Conservation (phyloP, 2,113 vertebrate genomes). For the Indicator indicator region DNA sequence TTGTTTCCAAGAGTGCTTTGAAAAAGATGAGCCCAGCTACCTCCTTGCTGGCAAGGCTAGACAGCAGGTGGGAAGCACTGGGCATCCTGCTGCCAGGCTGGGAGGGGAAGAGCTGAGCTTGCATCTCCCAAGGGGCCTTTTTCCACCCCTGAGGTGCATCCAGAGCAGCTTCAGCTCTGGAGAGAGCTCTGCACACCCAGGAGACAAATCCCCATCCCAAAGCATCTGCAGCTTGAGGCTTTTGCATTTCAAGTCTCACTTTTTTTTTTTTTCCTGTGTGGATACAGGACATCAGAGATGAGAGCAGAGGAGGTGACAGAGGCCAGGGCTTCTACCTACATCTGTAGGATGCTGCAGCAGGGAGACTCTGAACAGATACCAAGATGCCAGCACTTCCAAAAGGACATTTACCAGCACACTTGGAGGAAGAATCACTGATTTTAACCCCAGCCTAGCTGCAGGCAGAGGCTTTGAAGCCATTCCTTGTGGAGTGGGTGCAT, state of each 20-base stretch:
- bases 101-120: neutral
- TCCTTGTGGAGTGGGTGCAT: accelerated
- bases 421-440: neutral
- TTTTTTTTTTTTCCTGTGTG: no score
- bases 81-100: accelerated
- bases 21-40: accelerated
- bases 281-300: neutral
- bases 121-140: neutral
- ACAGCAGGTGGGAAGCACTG: accelerated
- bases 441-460: neutral
- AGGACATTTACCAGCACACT: accelerated
- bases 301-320: neutral
- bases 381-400: neutral
- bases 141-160: neutral
- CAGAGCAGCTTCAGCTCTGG: neutral
- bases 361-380: neutral
- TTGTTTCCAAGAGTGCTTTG: neutral
- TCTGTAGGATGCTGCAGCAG: neutral
- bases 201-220: neutral
- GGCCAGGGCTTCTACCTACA: neutral
- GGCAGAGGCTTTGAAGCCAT: neutral
- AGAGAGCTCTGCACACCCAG: neutral
- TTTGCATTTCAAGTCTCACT: neutral
- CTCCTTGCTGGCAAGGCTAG: neutral
- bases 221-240: neutral